Evolutionary conservation across 64 coral and sea anemone genomes (phyloP), one percentile per base, ranked within the genome.

Genomic region (Orbicella faveolata): DNA sequence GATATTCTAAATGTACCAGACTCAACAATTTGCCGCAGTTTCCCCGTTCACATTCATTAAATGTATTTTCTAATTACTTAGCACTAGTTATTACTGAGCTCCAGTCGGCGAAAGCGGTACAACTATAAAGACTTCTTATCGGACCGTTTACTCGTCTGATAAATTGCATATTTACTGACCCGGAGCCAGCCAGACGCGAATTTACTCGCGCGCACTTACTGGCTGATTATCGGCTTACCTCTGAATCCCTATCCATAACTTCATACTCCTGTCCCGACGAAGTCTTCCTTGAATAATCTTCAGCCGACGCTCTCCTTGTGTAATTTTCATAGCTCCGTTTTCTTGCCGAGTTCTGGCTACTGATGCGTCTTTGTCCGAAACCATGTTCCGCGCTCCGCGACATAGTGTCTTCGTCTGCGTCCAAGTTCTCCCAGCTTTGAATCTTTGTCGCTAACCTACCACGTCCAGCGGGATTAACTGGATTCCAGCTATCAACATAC

Each of bases 381-480:
- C 64, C 82, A 62, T 72, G 51, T 70, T 85, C 63, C 19, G 36
- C 70, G 9, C 10, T n/a, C 70, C 21, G 52, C 6, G 19, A 39
- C 34, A 34, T 18, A 37, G 19, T 41, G 37, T 25, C 82, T 69
- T 52, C 82, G 36, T 85, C 82, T 1, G 36, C 23, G 61, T 85
- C 82, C 16, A 85, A 85, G 70, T 68, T 85, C 64, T 85, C 64
- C 82, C 82, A 85, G 82, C 82, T 85, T 85, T 85, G 67, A 30
- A 85, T 39, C 64, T 44, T 36, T 26, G 70, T 39, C 17, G 82
- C 82, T n/a, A 85, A 53, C 63, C 20, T 85, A 51, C 82, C 82
- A 36, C 82, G 63, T 39, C 82, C 82, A 11, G 70, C 65, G 0
- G 82, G 65, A 41, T 85, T 85, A 6, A 85, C 61, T 23, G 82